These are phyloP conservation scores for Irena cyanogastra DNA, from an alignment of 2,113 vertebrate species.

Conservation along the genomic window DNA sequence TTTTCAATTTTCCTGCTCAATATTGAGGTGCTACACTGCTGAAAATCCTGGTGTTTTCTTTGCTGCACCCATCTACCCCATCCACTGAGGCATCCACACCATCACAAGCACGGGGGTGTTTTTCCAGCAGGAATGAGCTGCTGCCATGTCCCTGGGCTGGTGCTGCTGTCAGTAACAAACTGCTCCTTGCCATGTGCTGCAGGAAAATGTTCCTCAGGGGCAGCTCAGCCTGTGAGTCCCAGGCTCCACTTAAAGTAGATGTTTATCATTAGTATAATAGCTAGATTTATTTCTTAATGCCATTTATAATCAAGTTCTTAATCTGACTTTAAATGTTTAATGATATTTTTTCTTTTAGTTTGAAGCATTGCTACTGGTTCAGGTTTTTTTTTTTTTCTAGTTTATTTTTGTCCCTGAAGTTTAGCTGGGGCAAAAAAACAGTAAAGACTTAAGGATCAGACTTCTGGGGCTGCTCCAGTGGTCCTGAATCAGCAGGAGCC, in stretches of 20 bases:
- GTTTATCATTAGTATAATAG: not conserved
- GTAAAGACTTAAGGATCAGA: not conserved
- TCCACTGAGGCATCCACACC: accelerated
- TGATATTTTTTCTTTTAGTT: not conserved
- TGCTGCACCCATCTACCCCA: not conserved
- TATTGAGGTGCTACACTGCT: not conserved
- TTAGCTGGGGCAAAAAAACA: not conserved
- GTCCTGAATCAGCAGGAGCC: not conserved
- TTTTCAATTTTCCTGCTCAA: not conserved
- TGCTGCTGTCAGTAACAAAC: not conserved
- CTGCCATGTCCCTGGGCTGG: accelerated
- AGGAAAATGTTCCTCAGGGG: not conserved
- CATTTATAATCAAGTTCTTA: not conserved
- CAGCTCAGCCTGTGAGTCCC: not conserved
- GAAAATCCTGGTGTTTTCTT: not conserved
- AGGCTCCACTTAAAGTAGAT: not conserved
- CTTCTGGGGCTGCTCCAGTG: not conserved
- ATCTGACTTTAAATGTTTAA: not conserved
- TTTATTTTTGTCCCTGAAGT: not conserved
- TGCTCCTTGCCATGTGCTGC: not conserved
- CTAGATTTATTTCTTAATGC: not conserved
- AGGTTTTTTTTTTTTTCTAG: not conserved
- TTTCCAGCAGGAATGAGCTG: not conserved
- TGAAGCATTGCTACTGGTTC: not conserved
- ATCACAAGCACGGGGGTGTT: not conserved